Evolutionary conservation across 2,113 vertebrate species (phyloP).

Genomic region (Sorex araneus): DNA sequence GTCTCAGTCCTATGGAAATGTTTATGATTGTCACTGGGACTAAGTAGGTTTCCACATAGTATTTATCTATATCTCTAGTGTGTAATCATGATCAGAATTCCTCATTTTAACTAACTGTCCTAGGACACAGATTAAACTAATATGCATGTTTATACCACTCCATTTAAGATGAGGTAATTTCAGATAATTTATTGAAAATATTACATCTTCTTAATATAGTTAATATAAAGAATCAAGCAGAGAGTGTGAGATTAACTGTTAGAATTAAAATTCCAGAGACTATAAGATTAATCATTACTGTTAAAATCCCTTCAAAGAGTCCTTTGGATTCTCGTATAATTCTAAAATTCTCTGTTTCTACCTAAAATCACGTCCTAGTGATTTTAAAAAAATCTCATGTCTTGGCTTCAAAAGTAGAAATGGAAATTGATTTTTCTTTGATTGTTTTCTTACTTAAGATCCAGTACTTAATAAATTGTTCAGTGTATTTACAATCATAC

Average conservation of each 20-base stretch:
- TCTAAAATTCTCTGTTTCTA: constrained; percentile 24
- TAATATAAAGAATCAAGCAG: background rate
- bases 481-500: constrained; percentile 2
- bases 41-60: background rate
- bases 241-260: background rate
- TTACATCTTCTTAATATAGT: background rate
- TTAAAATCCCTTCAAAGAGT: background rate
- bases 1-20: background rate
- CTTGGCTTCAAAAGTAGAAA: background rate
- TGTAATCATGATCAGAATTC: background rate
- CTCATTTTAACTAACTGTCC: background rate
- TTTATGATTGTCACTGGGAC: background rate
- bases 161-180: constrained; percentile 37
- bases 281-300: too few relatives aligned
- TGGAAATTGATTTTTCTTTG: constrained; percentile 6
- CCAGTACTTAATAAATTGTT: constrained; percentile 38
- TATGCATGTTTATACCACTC: background rate
- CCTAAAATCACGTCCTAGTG: background rate
- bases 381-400: background rate
- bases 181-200: constrained; percentile 49
- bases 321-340: background rate
- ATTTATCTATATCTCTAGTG: background rate
- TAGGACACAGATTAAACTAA: background rate
- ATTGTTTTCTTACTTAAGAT: constrained; percentile 1
- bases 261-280: too few relatives aligned